phyloP scores from a whole-genome alignment of 2,888 invertebrate genomes.

The Saturnia pavonia region DNA sequence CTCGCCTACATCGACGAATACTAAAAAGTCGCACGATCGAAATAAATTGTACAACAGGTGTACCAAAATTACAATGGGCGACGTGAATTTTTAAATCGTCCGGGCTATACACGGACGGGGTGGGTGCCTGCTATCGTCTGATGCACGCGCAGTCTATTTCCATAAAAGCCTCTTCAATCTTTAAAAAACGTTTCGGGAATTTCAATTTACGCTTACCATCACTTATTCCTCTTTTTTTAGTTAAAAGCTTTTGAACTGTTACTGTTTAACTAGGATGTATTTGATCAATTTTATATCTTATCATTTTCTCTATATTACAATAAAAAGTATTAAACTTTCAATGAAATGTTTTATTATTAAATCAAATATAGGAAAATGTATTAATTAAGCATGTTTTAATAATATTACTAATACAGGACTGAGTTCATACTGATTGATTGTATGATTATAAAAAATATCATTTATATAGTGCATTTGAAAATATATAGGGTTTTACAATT shows the following conservation, averaged over 20 bases:
- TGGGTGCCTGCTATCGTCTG: conserved; percentile 56
- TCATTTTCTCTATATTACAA: not conserved
- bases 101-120: conserved; percentile 48
- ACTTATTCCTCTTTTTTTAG: conserved; percentile 48
- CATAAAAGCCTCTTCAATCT: conserved; percentile 82
- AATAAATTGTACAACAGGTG: conserved; percentile 58
- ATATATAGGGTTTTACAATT: too few relatives aligned
- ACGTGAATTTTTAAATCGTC: conserved; percentile 75
- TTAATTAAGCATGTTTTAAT: too few relatives aligned
- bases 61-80: conserved; percentile 62
- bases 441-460: too few relatives aligned
- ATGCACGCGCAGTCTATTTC: conserved; percentile 76
- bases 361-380: too few relatives aligned
- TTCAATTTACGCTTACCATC: conserved; percentile 74
- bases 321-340: not conserved
- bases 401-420: too few relatives aligned
- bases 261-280: conserved; percentile 33
- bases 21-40: conserved; percentile 7
- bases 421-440: too few relatives aligned
- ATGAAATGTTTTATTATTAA: not conserved
- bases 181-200: conserved; percentile 76
- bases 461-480: too few relatives aligned
- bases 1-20: not conserved
- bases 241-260: conserved; percentile 30
- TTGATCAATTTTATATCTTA: not conserved